A percentile compares a stretch with the other conserved stretches of the same genome.
Conservation (phyloP, 2,113 vertebrate genomes). For the Pachycephala philippinensis region DNA sequence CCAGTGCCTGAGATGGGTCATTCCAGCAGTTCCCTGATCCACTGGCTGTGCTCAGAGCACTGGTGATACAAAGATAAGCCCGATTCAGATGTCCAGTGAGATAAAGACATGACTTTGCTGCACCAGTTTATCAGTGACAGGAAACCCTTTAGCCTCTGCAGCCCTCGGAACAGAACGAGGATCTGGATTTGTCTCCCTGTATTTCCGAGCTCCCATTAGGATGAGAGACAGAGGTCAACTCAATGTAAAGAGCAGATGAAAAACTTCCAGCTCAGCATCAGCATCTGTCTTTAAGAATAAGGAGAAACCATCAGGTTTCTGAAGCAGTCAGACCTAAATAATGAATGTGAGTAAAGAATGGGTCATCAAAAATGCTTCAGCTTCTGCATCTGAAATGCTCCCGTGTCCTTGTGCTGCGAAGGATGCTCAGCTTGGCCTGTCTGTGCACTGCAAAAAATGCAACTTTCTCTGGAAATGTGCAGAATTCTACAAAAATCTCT, state of each 20-base stretch:
- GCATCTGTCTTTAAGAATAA: not conserved
- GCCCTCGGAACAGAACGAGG: not conserved
- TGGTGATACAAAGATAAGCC: not conserved
- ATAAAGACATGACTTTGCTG: not conserved
- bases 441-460: not conserved
- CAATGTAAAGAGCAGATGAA: not conserved
- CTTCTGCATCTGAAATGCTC: slow-evolving; percentile 19
- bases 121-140: not conserved
- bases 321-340: slow-evolving; percentile 23
- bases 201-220: not conserved
- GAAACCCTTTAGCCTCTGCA: not conserved
- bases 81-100: not conserved
- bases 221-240: not conserved
- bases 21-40: not conserved
- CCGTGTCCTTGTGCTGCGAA: not conserved
- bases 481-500: not conserved
- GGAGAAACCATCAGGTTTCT: not conserved
- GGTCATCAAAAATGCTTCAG: slow-evolving; percentile 21
- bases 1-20: not conserved
- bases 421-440: not conserved
- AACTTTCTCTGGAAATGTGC: not conserved
- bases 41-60: not conserved
- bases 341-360: slow-evolving; percentile 32
- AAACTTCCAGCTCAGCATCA: not conserved
- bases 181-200: not conserved